Evolutionary conservation across 2,797 vertebrate genomes (phyloP).

Genomic region (Anguilla megastoma): DNA sequence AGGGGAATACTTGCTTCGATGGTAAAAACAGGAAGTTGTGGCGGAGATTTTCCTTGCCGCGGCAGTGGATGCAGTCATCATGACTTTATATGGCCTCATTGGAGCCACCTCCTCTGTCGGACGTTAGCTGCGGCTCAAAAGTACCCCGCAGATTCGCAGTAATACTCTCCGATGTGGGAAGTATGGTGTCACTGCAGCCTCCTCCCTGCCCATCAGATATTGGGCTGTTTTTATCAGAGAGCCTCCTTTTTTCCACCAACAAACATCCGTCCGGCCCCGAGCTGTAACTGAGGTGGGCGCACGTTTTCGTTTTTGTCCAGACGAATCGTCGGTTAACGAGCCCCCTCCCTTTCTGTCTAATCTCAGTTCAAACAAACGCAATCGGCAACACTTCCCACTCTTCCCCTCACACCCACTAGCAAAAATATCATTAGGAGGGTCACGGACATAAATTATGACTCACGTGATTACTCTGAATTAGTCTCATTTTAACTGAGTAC

Average conservation of each 20-base stretch:
- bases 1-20: slow-evolving; percentile 35
- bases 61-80: not conserved
- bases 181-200: no score
- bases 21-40: slow-evolving; percentile 51
- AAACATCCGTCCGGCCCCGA: not conserved
- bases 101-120: not conserved
- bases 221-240: not conserved
- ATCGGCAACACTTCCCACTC: not conserved
- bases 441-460: not conserved
- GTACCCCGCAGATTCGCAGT: not conserved
- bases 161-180: not conserved
- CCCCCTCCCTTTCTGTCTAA: not conserved
- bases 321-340: not conserved
- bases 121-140: not conserved
- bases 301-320: not conserved
- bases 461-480: not conserved
- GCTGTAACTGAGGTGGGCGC: not conserved
- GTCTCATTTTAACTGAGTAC: not conserved
- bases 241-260: not conserved
- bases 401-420: not conserved
- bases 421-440: not conserved
- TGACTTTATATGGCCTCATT: slow-evolving; percentile 30
- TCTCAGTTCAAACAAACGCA: slow-evolving; percentile 20
- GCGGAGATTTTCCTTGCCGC: slow-evolving; percentile 10
- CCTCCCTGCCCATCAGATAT: not conserved